Base-by-base conservation (phyloP, 1,140 invertebrate species). In the Meloidogyne chitwoodi region DNA sequence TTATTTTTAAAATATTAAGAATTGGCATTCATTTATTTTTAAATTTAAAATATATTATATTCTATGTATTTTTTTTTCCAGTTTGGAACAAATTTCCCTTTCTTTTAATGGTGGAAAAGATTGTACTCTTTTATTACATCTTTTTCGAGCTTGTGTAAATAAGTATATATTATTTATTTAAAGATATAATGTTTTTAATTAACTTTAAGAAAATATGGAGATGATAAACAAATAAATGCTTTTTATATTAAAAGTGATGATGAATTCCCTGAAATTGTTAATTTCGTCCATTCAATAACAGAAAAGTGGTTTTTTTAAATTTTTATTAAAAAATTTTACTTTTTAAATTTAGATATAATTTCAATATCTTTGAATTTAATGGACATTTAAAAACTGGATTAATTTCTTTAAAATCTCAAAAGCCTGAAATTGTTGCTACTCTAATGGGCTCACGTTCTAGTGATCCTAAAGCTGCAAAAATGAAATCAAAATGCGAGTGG, bases 61-160 rank as follows among this genome's bases (percentile, higher is more conserved):
- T 12, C 8, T 8, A 41, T 12, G 3, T 34, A 14, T 26, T 16
- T 19, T n/a, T 22, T 70, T 44, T 70, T 93, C 91, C 83, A 88
- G 89, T 48, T 77, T 91, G 26, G 90, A 92, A 78, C 91, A 94
- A 88, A 75, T 83, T 41, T 79, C 82, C 6, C 48, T 82, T 41
- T 93, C 93, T 73, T 98, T 97, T 84, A 98, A 98, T 88, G 95
- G 96, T 31, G 96, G 96, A 10, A 98, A 98, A 89, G 96, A 98
- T 89, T 98, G 95, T 86, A 83, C 81, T 1, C 34, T 77, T 44
- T 65, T 83, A 4, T 63, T 83, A 26, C 81, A 83, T 74, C 64
- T 82, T 19, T 64, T 82, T 34, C 56, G 82, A 26, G 48, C 61
- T 44, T 63, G 70, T 38, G 73, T 84, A 14, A 73, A 80, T 27